Base-by-base conservation (phyloP, 2,888 invertebrate species). In the Aspidapion aeneum region DNA sequence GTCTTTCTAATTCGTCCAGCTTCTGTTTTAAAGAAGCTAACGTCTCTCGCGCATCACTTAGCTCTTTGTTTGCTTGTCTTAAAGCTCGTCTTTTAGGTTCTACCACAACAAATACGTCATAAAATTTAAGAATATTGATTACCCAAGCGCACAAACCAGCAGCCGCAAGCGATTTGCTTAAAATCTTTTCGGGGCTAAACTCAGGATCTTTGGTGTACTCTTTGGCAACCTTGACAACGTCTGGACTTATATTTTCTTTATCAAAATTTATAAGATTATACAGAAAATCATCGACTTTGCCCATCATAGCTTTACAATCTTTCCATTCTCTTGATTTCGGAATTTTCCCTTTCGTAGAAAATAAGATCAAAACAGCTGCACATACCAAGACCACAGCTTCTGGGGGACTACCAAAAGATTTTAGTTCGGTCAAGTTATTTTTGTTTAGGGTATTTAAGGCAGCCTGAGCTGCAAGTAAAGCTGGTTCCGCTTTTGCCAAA, bases 141-240 rank as follows among this genome's bases (percentile, higher is more conserved):
- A 94, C 96, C 96, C 97, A 98, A 1, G 95, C 89, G 75, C 96
- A 96, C 7, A 98, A 82, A 20, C 97, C 94, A 60, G 95, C 94
- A 18, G 97, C 97, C 17, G 97, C 97, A 35, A 87, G 84, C 0
- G 96, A 97, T 80, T 97, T 97, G 0, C 88, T 84, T 70, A 87
- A 79, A 73, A 97, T 91, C 69, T 91, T 89, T 50, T 93, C 93
- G 0, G 94, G 89, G 70, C 88, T 87, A 78, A 97, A 97, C 70
- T 95, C 94, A 12, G 87, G 86, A 75, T 89, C 84, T 71, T 84
- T 85, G 17, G 86, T 79, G 75, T 87, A 88, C 18, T 86, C 86
- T 64, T 82, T 79, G 1, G 84, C 83, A 7, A 93, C 94, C 82
- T 93, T 95, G 1, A 94, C 88, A 57, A 94, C 86, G 69, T 94